Conservation (phyloP, 2,113 vertebrate genomes). For the Pachypanchax playfairii region DNA sequence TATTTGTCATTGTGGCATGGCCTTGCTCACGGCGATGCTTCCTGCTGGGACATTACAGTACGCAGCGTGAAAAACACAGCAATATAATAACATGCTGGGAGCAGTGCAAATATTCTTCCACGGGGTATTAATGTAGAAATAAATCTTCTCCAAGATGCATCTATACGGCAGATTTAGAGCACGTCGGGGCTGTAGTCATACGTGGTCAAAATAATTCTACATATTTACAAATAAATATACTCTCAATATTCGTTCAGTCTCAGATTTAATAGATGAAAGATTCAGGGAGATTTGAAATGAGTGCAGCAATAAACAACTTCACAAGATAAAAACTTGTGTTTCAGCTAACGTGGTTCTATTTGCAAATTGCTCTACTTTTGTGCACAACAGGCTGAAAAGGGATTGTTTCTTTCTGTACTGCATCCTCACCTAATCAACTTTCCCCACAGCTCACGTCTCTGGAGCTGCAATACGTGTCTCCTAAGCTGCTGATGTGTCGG, state of each 20-base stretch:
- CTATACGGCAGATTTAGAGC: conserved; percentile 11
- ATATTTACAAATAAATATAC: conserved; percentile 22
- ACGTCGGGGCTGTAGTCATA: conserved; percentile 5
- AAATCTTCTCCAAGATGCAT: conserved; percentile 40
- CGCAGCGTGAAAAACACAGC: conserved; percentile 49
- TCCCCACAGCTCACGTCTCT: conserved; percentile 89
- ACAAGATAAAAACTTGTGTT: conserved; percentile 14
- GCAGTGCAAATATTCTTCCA: conserved; percentile 35
- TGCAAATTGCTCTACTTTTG: conserved; percentile 27
- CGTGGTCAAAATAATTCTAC: conserved; percentile 7
- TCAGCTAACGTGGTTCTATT: conserved; percentile 11
- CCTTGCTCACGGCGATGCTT: conserved; percentile 9
- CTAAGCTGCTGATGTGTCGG: conserved; percentile 97
- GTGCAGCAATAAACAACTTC: conserved; percentile 18
- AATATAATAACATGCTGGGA: conserved; percentile 34
- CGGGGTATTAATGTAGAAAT: conserved; percentile 47
- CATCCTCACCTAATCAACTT: conserved; percentile 32
- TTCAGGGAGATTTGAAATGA: conserved; percentile 10
- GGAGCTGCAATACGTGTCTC: conserved; percentile 96
- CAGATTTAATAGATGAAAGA: conserved; percentile 20
- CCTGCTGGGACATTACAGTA: conserved; percentile 40
- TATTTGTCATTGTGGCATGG: conserved; percentile 24
- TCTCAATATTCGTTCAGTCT: conserved; percentile 11
- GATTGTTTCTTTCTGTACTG: conserved; percentile 29
- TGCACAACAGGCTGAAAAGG: conserved; percentile 21